Base-by-base conservation (phyloP, 92 coral and sea anemone species). In the Umimayanthus kanabou region DNA sequence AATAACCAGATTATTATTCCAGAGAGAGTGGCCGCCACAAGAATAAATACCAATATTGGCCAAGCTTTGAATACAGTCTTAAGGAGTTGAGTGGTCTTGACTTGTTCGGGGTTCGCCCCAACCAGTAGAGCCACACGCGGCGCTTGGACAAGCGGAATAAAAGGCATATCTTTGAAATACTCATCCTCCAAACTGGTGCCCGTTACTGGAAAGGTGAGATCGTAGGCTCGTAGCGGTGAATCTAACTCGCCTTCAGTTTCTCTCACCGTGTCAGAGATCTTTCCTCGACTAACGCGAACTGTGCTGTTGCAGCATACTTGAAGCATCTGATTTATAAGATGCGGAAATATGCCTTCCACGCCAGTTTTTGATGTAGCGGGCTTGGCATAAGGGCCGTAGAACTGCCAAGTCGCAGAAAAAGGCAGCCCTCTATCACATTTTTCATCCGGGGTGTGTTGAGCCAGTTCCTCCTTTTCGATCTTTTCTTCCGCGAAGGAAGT, bases 1-100 rank as follows among this genome's bases (percentile, higher is more conserved):
- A 97, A 74, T 58, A 92, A 79, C 99, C 99, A 95, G 37, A 97
- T 95, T 57, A 97, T 95, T 61, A 97, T 93, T 1, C 99, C 99
- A 70, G 99, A 97, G 15, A 97, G 86, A 6, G 98, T 95, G 1
- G 99, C 99, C 1, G 99, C 98, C 6, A 97, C 95, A 9, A 97
- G 88, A 30, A 97, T 97, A 87, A 97, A 97, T 30, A 93, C 93
- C 25, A 97, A 93, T 49, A 97, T 97, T 9, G 98, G 98, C 99
- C 98, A 97, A 2, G 99, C 99, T 50, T 89, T 90, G 61, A 95
- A 91, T 11, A 97, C 98, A 4, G 99, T 97, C 39, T 81, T 86
- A 50, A 97, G 74, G 40, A 97, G 79, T 88, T 95, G 95, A 5
- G 95, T 86, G 0, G 99, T 97, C 65, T 94, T 90, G 20, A 79